Conservation (phyloP, 2,113 vertebrate genomes). For the Sakesphorus luctuosus region DNA sequence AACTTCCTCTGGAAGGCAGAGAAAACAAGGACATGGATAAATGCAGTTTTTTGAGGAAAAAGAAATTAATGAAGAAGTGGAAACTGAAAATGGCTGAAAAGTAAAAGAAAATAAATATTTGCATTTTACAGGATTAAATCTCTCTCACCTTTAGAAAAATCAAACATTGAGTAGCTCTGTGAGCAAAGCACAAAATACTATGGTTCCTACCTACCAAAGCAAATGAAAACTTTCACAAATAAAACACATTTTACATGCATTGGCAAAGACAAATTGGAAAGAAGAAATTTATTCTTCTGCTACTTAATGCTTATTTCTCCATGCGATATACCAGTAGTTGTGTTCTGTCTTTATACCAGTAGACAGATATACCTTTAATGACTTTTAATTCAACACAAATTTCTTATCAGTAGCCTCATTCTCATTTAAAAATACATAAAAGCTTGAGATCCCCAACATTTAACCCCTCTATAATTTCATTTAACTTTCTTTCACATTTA, state of each 20-base stretch:
- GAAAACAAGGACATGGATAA: background rate
- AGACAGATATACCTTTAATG: no score
- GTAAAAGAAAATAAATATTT: background rate
- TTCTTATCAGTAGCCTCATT: background rate
- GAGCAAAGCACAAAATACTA: background rate
- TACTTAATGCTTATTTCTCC: background rate
- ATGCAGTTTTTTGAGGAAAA: background rate
- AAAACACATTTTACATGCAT: background rate
- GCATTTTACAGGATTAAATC: background rate
- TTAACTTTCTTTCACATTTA: background rate
- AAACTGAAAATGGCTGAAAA: background rate
- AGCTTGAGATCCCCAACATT: background rate
- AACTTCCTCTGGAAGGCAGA: background rate
- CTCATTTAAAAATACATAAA: background rate
- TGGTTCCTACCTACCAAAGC: background rate
- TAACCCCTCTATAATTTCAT: background rate
- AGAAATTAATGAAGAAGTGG: background rate
- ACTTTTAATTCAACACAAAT: background rate
- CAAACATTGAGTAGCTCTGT: rapidly evolving
- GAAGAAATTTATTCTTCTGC: background rate
- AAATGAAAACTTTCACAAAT: background rate
- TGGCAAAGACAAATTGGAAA: background rate
- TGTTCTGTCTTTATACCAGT: background rate
- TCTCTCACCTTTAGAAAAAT: background rate
- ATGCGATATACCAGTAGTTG: background rate